Base-by-base conservation (phyloP, 1,140 invertebrate genomes). In the Bombus confusus region DNA sequence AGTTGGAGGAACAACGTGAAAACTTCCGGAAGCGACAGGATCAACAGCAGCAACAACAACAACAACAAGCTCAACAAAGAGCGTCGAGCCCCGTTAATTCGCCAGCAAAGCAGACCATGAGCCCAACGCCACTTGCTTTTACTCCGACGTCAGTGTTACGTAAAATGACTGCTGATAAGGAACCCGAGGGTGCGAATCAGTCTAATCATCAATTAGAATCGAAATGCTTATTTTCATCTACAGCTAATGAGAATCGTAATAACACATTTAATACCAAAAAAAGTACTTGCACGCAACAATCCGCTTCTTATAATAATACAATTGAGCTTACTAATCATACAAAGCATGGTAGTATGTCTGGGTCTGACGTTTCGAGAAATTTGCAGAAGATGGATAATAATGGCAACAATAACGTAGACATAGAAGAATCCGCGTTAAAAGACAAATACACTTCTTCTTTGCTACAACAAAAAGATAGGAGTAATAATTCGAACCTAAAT, bases 111-210 rank as follows among this genome's bases (percentile, higher is more conserved):
- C 94, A 95, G 81, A 94, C 93, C 9, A 87, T 94, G 86, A 95
- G 94, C 66, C 96, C 97, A 15, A 97, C 97, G 59, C 97, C 97
- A 12, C 95, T 98, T 81, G 97, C 98, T 8, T 99, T 99, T 94
- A 98, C 98, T 6, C 98, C 98, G 71, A 99, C 98, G 15, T 98
- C 98, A 69, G 97, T 98, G 59, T 96, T 99, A 91, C 96, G 98
- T 52, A 99, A 99, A 95, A 98, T 99, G 98, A 98, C 98, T 66
- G 98, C 98, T 37, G 98, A 98, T 89, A 98, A 98, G 93, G 97
- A 98, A 88, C 95, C 94, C 47, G 96, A 96, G 88, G 94, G 94
- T 95, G 93, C 92, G 95, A 93, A 93, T 91, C 87, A 90, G 73
- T 91, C 87, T 80, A 83, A 83, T 82, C 73, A 74, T 80, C 81